Evolutionary conservation across 1,140 invertebrate genomes (phyloP), one percentile per base, ranked within the genome.

Genomic region (Bombyx mandarina): DNA sequence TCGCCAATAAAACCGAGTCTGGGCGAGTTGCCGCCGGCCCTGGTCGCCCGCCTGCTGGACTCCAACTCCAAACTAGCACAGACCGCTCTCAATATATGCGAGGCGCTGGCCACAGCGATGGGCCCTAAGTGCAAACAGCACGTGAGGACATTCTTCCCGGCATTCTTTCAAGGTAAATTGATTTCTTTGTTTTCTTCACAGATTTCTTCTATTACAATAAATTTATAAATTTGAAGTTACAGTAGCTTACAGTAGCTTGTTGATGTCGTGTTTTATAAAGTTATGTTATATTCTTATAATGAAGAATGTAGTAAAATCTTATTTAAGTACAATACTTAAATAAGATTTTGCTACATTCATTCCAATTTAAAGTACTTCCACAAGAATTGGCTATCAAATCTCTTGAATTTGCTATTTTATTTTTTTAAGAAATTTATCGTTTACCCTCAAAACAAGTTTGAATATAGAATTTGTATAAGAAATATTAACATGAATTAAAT

Each of bases 31-130:
- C 94, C 95, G 0, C 91, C 93, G 58, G 93, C 93, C 4, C 79
- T 99, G 18, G 91, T 92, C 6, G 89, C 91, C 2, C 89, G 97
- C 26, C 86, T 98, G 4, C 86, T 92, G 0, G 97, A 99, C 77
- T 96, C 95, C 43, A 99, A 99, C 86, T 96, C 94, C 43, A 97
- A 96, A 82, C 91, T 99, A 64, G 95, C 95, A 1, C 93, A 94
- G 66, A 92, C 92, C 22, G 91, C 96, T 0, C 83, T 98, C 18
- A 91, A 91, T 46, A 93, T 98, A 55, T 96, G 95, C 70, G 93
- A 96, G 70, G 89, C 88, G 45, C 86, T 99, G 12, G 94, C 93
- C 0, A 91, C 88, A 5, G 92, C 95, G 0, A 93, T 98, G 90
- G 97, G 97, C 0, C 85, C 94, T 1, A 91, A 93, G 46, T 93